Percentiles rank a stretch among this genome's conserved stretches.
These are phyloP conservation scores for Epinephelus lanceolatus DNA, from an alignment of 2,113 vertebrate genomes.

Conservation along the genomic window DNA sequence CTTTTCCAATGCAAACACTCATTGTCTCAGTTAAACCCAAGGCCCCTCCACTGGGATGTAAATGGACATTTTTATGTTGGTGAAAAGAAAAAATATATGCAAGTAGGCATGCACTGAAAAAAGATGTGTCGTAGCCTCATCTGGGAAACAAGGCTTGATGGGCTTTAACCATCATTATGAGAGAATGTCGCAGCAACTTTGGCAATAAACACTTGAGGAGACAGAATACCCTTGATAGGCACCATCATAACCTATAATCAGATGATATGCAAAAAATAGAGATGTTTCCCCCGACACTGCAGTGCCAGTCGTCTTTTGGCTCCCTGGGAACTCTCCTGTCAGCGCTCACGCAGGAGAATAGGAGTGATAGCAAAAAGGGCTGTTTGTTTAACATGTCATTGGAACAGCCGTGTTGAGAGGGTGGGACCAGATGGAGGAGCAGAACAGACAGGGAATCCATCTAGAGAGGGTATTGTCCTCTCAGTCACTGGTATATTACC, in stretches of 20 bases:
- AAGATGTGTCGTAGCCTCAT: conserved; percentile 15
- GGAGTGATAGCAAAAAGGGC: conserved; percentile 66
- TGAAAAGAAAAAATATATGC: conserved; percentile 42
- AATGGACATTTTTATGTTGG: conserved; percentile 48
- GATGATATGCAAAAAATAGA: conserved; percentile 71
- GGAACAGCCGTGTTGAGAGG: conserved; percentile 57
- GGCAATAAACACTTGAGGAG: conserved; percentile 56
- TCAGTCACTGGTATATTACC: conserved; percentile 26
- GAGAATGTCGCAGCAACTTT: conserved; percentile 45
- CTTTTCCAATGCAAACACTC: conserved; percentile 76
- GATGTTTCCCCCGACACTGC: conserved; percentile 56
- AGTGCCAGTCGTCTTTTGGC: conserved; percentile 56
- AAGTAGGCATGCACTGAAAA: not conserved
- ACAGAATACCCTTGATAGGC: conserved; percentile 63
- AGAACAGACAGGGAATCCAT: conserved; percentile 48
- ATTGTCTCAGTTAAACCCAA: conserved; percentile 64
- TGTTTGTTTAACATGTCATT: conserved; percentile 78
- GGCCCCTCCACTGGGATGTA: conserved; percentile 41
- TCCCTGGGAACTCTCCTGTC: conserved; percentile 69
- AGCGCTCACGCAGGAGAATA: conserved; percentile 51
- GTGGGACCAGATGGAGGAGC: conserved; percentile 71
- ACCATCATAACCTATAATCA: conserved; percentile 76
- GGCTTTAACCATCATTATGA: conserved; percentile 40
- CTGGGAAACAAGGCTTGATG: conserved; percentile 20
- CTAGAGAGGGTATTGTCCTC: conserved; percentile 51